A percentile compares a stretch with the other conserved stretches of the same genome.
phyloP scores from a whole-genome alignment of 2,797 vertebrate genomes.

The Sylvilagus floridanus region DNA sequence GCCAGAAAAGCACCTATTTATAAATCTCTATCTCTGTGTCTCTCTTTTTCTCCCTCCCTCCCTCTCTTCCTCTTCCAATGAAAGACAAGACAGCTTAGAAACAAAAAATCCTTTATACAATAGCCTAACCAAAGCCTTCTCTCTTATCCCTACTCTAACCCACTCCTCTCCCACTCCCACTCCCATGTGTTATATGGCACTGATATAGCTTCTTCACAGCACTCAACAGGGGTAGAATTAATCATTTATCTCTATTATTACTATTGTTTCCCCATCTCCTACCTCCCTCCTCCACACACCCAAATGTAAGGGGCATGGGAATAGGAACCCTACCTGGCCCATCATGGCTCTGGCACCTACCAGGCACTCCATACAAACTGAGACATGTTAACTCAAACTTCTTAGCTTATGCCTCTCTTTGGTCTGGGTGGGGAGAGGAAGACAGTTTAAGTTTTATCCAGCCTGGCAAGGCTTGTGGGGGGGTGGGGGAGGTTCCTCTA shows the following conservation, averaged over 20 bases:
- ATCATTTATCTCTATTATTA: background rate
- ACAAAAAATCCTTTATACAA: background rate
- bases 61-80: background rate
- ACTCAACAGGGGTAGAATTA: background rate
- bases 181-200: background rate
- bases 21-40: too few relatives aligned
- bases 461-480: background rate
- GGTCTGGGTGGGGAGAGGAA: background rate
- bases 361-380: background rate
- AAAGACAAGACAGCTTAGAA: background rate
- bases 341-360: background rate
- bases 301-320: background rate
- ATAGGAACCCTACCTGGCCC: background rate
- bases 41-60: background rate
- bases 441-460: background rate
- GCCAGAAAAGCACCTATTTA: background rate
- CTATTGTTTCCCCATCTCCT: background rate
- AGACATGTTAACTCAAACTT: conserved; percentile 18
- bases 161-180: background rate
- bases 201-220: background rate
- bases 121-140: background rate
- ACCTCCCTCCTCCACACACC: background rate
- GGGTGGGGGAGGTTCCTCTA: background rate
- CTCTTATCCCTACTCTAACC: background rate
- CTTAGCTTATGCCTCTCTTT: background rate